phyloP scores from a whole-genome alignment of 2,888 invertebrate genomes.

The Protula sp. region DNA sequence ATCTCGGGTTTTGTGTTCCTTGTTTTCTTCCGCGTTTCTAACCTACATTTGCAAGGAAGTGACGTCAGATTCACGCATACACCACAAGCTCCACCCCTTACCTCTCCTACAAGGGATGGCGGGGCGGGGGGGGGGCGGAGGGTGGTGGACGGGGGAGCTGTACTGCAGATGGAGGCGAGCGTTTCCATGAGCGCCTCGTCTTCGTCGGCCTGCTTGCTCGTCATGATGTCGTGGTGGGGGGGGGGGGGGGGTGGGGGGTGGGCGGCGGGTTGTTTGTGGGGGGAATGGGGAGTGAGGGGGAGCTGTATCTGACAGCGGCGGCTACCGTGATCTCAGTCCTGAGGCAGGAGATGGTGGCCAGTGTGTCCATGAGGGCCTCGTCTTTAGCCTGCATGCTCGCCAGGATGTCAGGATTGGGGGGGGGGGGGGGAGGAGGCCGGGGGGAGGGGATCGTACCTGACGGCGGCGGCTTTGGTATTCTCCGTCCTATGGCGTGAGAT shows the following conservation, averaged over 20 bases:
- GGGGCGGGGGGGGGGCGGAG: no score
- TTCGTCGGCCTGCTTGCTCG: slow-evolving; percentile 47
- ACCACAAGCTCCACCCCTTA: no score
- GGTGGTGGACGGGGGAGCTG: no score
- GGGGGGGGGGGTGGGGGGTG: no score
- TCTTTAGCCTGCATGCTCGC: slow-evolving; percentile 50
- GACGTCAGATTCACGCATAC: background rate
- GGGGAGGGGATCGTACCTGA: no score
- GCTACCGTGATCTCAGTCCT: slow-evolving; percentile 44
- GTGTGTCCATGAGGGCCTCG: slow-evolving; percentile 44
- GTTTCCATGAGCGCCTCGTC: slow-evolving; percentile 48
- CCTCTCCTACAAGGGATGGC: no score
- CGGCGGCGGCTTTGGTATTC: slow-evolving; percentile 41
- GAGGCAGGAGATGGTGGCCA: slow-evolving; percentile 48
- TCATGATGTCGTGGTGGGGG: no score
- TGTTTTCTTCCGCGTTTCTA: slow-evolving; percentile 35
- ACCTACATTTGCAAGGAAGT: slow-evolving; percentile 21
- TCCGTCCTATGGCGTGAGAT: slow-evolving; percentile 49
- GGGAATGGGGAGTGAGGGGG: no score
- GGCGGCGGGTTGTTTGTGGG: no score
- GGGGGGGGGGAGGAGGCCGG: no score
- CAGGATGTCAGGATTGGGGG: slow-evolving; percentile 48
- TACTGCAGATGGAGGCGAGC: slow-evolving; percentile 47
- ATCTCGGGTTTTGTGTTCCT: slow-evolving; percentile 23
- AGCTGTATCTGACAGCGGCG: slow-evolving; percentile 42